Percentiles rank a stretch among this genome's conserved stretches.
These are phyloP conservation scores for Drosophila grimshawi DNA, from an alignment of 1,140 invertebrate genomes.

Conservation along the genomic window DNA sequence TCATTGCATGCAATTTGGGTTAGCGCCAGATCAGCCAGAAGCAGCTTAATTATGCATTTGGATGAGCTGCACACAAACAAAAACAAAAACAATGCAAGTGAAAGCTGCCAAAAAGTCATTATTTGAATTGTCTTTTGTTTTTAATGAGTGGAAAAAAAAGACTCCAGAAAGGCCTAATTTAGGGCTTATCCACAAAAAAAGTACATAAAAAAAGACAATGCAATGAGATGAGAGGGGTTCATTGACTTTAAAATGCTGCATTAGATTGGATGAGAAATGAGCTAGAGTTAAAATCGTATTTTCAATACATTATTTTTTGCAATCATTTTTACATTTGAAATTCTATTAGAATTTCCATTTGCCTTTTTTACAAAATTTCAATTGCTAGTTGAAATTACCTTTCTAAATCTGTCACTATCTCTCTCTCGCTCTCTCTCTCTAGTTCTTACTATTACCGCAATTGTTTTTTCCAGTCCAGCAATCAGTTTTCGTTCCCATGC, in stretches of 20 bases:
- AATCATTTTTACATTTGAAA: too few relatives aligned
- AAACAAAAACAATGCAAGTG: slow-evolving; percentile 38
- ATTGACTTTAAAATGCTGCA: slow-evolving; percentile 20
- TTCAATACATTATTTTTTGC: too few relatives aligned
- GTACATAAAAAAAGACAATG: slow-evolving; percentile 25
- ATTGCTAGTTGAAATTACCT: too few relatives aligned
- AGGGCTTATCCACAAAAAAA: slow-evolving; percentile 45
- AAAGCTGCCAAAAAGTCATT: slow-evolving; percentile 73
- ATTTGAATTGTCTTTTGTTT: slow-evolving; percentile 38
- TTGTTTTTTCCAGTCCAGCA: background rate
- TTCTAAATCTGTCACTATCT: background rate
- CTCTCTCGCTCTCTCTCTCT: background rate
- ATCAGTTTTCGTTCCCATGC: background rate
- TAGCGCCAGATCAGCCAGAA: slow-evolving; percentile 33
- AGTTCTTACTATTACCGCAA: background rate
- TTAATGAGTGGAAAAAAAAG: slow-evolving; percentile 56
- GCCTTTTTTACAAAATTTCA: too few relatives aligned
- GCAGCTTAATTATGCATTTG: slow-evolving; percentile 32
- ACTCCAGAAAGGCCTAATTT: slow-evolving; percentile 42
- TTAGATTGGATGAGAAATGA: slow-evolving; percentile 18
- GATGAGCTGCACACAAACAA: slow-evolving; percentile 32
- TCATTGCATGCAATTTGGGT: slow-evolving; percentile 72
- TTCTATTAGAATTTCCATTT: too few relatives aligned
- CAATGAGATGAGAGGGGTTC: slow-evolving; percentile 21
- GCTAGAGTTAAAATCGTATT: background rate